Conservation (phyloP, 2,113 vertebrate species). For the Redunca redunca region DNA sequence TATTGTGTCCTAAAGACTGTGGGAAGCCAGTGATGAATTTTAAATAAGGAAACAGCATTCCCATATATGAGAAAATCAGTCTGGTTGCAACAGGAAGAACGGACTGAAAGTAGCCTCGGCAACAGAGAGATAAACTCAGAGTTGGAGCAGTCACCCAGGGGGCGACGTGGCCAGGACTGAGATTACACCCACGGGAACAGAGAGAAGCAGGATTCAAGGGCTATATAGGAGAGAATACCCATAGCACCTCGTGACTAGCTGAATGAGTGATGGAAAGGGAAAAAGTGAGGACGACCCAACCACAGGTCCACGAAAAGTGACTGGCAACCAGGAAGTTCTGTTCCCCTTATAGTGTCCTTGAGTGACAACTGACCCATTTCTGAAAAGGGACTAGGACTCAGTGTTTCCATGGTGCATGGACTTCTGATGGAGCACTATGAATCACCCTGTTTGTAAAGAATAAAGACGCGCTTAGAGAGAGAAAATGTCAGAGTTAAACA, state of each 20-base stretch:
- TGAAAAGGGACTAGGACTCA: not conserved
- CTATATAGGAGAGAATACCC: not conserved
- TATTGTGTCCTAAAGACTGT: not conserved
- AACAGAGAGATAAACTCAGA: not conserved
- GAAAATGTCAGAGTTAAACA: conserved; percentile 27
- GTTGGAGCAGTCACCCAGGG: not conserved
- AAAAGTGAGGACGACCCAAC: not conserved
- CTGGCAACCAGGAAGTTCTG: not conserved
- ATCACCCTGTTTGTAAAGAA: not conserved
- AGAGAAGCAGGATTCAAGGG: not conserved
- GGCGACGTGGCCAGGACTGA: not conserved
- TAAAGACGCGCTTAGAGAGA: not conserved
- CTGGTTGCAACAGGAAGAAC: not conserved
- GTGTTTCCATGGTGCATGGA: not conserved
- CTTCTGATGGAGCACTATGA: not conserved
- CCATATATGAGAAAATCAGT: not conserved
- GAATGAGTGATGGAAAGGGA: not conserved
- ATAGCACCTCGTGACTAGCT: not conserved
- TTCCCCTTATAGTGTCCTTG: not conserved
- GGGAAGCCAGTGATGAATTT: not conserved
- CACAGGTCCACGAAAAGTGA: not conserved
- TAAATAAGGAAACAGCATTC: not conserved
- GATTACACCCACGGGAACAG: not conserved
- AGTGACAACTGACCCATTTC: not conserved
- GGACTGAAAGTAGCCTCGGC: not conserved